Base-by-base conservation (phyloP, 2,888 invertebrate species). In the Halictus quadricinctus region DNA sequence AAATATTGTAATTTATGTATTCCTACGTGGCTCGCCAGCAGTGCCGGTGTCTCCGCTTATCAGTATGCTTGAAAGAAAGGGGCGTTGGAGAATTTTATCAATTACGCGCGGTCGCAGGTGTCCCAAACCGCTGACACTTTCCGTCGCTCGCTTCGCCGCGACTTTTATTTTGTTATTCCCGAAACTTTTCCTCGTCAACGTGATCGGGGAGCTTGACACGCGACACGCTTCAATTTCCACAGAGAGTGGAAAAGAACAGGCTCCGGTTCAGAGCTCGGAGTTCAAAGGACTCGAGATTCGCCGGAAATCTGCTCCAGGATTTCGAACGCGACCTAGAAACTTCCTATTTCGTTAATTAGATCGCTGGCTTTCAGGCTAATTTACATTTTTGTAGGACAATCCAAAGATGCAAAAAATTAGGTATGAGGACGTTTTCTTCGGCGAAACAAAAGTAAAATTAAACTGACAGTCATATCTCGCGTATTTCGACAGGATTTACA, bases 21-120 rank as follows among this genome's bases (percentile, higher is more conserved):
- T 15, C 13, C 15, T 15, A 48, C 48, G 0, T 15, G 13, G 13
- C 15, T 48, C 13, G 15, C 1, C 48, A 15, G 15, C 15, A 13
- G 48, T 48, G 48, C 4, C 15, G 10, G 48, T 0, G 36, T 5
- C 36, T 36, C 36, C 36, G 36, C 48, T 15, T 15, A 12, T 58
- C 58, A 10, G n/a, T n/a, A 21, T 12, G 58, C 58, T 10, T 58
- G n/a, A 10, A 21, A n/a, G 12, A 58, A 36, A 36, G 36, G 58
- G 4, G n/a, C 12, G 12, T 58, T n/a, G n/a, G n/a, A 58, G n/a
- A 12, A 58, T 58, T n/a, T 58, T 58, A n/a, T 58, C n/a, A 76
- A 83, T 60, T 73, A 18, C 21, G 12, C 54, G 60, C 25, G 70
- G 60, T 43, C 58, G 18, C 73, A 74, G 73, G 73, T 73, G 79